phyloP scores from a whole-genome alignment of 2,888 invertebrate genomes.

The Nysson spinosus region DNA sequence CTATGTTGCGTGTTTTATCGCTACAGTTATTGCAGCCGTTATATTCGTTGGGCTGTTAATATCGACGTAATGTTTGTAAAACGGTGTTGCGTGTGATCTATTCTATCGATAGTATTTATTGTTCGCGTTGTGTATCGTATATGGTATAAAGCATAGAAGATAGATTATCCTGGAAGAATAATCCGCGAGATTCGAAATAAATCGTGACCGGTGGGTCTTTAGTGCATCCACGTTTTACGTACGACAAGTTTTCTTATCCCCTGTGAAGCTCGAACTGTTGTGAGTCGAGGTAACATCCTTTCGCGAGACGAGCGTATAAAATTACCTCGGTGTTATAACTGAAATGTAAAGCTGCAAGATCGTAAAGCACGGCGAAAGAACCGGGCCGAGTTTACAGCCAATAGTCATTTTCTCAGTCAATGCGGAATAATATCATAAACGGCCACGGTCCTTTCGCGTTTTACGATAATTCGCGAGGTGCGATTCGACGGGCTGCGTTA shows the following conservation, averaged over 20 bases:
- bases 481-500: slow-evolving; percentile 28
- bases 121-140: too few species aligned
- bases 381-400: slow-evolving; percentile 51
- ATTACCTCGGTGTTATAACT: slow-evolving; percentile 19
- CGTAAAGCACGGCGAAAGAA: slow-evolving; percentile 50
- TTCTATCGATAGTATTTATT: too few species aligned
- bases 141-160: too few species aligned
- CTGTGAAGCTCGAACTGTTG: neutral
- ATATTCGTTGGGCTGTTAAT: too few species aligned
- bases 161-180: too few species aligned
- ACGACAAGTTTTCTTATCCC: slow-evolving; percentile 18
- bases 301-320: slow-evolving; percentile 22
- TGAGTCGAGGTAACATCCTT: slow-evolving; percentile 16
- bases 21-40: too few species aligned
- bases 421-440: slow-evolving; percentile 63
- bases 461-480: slow-evolving; percentile 57
- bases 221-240: neutral
- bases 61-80: too few species aligned
- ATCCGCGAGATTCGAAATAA: neutral
- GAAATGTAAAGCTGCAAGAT: slow-evolving; percentile 35
- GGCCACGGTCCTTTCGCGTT: slow-evolving; percentile 47
- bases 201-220: slow-evolving; percentile 3
- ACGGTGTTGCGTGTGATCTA: too few species aligned
- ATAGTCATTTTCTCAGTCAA: slow-evolving; percentile 53
- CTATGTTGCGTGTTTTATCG: slow-evolving; percentile 10